Base-by-base conservation (phyloP, 2,113 vertebrate genomes). In the Pomatostomus ruficeps region DNA sequence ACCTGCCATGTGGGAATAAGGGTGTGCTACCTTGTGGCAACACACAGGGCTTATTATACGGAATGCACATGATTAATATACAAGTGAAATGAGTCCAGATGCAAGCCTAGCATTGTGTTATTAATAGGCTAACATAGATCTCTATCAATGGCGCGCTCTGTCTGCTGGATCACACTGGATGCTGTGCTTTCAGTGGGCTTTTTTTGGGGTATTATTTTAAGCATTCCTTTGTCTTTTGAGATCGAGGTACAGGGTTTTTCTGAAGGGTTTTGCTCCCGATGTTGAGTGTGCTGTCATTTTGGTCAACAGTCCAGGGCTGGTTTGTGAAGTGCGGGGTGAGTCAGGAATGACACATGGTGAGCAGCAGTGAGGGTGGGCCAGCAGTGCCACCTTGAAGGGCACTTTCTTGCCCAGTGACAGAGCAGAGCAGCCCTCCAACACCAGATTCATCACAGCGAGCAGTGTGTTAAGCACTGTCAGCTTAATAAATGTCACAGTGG, bases 51-150 rank as follows among this genome's bases (percentile, higher is more conserved):
- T 93, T 82, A 86, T 95, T 97, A 85, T 95, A 83, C 65, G 43
- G 81, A 95, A 62, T 0, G 10, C 36, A 61, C 83, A 78, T 52
- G 72, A 96, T 81, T 85, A 97, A 97, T 97, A 95, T 68, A 85
- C 78, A 66, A 61, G 81, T 1, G 12, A 94, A 96, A 80, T 16
- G 84, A 81, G 38, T 91, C 92, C 91, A 68, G 73, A 92, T 95
- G 84, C 84, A 91, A 93, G 92, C 59, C 51, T 86, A 95, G 83
- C 91, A 49, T 31, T 11, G 7, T 59, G 43, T 86, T 89, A 90
- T 96, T 95, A 92, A 94, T 71, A 90, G 93, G 76, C 81, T 91
- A 66, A n/a, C 71, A 40, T 12, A 94, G 92, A 85, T 89, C 87
- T 93, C 55, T 48, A 75, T 85, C 91, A 80, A 18, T 23, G 52